phyloP scores from a whole-genome alignment of 2,797 vertebrate species.

The Hylomyscus alleni region DNA sequence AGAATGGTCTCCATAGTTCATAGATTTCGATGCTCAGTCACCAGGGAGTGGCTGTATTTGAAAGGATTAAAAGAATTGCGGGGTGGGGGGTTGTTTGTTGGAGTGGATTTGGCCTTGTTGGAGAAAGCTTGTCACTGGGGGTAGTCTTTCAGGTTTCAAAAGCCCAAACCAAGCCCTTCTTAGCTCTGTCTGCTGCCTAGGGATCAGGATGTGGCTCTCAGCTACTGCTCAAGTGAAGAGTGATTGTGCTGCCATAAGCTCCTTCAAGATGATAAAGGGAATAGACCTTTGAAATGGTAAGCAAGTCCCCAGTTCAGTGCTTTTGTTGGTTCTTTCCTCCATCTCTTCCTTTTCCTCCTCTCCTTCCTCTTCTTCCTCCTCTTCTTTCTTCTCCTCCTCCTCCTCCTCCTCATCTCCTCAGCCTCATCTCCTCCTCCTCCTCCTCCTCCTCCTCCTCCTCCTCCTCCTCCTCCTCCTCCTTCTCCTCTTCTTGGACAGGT shows the following conservation, averaged over 20 bases:
- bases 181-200: not conserved
- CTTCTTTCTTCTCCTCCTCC: fast-evolving
- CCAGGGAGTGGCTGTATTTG: not conserved
- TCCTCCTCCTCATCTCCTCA: fast-evolving
- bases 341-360: not conserved
- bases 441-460: too few relatives aligned
- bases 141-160: not conserved
- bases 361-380: too few relatives aligned
- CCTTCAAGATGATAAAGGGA: not conserved
- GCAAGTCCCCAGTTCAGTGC: not conserved
- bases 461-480: not conserved
- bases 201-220: not conserved
- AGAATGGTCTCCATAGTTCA: not conserved
- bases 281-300: not conserved
- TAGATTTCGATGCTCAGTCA: not conserved
- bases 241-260: too few relatives aligned
- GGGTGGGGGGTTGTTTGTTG: not conserved
- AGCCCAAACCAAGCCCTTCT: not conserved
- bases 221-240: not conserved
- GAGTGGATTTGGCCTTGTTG: not conserved
- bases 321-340: not conserved
- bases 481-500: fast-evolving
- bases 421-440: too few relatives aligned
- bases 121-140: not conserved
- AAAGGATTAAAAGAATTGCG: not conserved